phyloP scores from a whole-genome alignment of 1,140 invertebrate species.

The Listronotus oregonensis region DNA sequence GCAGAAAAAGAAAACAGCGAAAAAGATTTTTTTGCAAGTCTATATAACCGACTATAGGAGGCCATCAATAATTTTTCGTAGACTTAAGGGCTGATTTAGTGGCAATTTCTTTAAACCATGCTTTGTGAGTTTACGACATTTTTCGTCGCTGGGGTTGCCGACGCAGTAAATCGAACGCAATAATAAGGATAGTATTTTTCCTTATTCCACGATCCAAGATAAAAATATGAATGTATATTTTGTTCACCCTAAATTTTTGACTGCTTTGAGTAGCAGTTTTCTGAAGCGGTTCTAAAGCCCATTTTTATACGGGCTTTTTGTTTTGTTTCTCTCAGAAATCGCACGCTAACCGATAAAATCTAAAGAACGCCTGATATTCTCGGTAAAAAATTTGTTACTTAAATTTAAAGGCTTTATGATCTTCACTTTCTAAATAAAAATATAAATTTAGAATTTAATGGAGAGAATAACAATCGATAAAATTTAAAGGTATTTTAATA shows the following conservation, averaged over 20 bases:
- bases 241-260: background rate
- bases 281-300: conserved; percentile 9
- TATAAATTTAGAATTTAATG: too few relatives aligned
- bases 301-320: background rate
- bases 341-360: too few relatives aligned
- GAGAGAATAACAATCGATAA: too few relatives aligned
- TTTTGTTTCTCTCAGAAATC: too few relatives aligned
- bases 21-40: too few relatives aligned
- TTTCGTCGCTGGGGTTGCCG: conserved; percentile 20
- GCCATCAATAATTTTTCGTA: conserved; percentile 16
- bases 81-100: conserved; percentile 25
- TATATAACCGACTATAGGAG: conserved; percentile 4
- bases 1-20: too few relatives aligned
- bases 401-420: too few relatives aligned
- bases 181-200: conserved; percentile 31
- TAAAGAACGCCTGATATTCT: too few relatives aligned
- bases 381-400: too few relatives aligned
- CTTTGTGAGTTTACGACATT: conserved; percentile 19
- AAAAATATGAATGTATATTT: conserved; percentile 33
- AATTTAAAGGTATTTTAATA: too few relatives aligned
- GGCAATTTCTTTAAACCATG: conserved; percentile 25
- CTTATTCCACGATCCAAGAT: conserved; percentile 18
- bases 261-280: conserved; percentile 10
- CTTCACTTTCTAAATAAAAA: too few relatives aligned
- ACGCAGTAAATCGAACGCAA: conserved; percentile 35